phyloP scores from a whole-genome alignment of 1,140 invertebrate species.

The Aphelinus atriplicis region DNA sequence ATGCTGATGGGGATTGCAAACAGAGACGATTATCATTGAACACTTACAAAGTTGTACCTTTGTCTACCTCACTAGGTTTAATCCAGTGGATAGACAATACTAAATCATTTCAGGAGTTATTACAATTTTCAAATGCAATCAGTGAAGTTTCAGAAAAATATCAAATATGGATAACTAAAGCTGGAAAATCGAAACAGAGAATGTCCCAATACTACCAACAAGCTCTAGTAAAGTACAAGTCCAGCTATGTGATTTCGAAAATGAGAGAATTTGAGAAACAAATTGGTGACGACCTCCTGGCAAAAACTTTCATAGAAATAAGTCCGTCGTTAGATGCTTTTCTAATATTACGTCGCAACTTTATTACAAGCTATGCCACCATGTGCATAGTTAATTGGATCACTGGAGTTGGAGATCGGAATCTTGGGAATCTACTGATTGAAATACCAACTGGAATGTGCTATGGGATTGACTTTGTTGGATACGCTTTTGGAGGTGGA shows the following conservation, averaged over 20 bases:
- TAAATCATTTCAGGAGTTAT: conserved; percentile 66
- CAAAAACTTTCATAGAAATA: conserved; percentile 68
- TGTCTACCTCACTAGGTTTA: conserved; percentile 71
- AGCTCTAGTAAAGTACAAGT: conserved; percentile 49
- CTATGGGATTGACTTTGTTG: conserved; percentile 84
- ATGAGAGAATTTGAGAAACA: conserved; percentile 55
- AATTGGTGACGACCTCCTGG: conserved; percentile 56
- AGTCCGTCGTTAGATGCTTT: conserved; percentile 70
- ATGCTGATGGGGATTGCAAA: conserved; percentile 57
- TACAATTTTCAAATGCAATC: too few species aligned
- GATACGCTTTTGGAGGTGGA: conserved; percentile 75
- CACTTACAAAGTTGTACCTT: conserved; percentile 72
- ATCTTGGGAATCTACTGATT: conserved; percentile 77
- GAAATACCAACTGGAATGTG: conserved; percentile 70
- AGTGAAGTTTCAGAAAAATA: conserved; percentile 37
- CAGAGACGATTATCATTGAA: conserved; percentile 64
- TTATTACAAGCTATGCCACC: conserved; percentile 70
- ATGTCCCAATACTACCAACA: conserved; percentile 46
- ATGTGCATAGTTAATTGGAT: conserved; percentile 76
- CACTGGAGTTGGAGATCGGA: conserved; percentile 79
- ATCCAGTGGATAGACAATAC: conserved; percentile 77
- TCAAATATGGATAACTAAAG: conserved; percentile 46
- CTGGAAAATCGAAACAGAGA: conserved; percentile 16
- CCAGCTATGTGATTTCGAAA: conserved; percentile 51
- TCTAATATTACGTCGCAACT: conserved; percentile 68